These are phyloP conservation scores for Lagodon rhomboides DNA, from an alignment of 2,797 vertebrate species.

Conservation along the genomic window DNA sequence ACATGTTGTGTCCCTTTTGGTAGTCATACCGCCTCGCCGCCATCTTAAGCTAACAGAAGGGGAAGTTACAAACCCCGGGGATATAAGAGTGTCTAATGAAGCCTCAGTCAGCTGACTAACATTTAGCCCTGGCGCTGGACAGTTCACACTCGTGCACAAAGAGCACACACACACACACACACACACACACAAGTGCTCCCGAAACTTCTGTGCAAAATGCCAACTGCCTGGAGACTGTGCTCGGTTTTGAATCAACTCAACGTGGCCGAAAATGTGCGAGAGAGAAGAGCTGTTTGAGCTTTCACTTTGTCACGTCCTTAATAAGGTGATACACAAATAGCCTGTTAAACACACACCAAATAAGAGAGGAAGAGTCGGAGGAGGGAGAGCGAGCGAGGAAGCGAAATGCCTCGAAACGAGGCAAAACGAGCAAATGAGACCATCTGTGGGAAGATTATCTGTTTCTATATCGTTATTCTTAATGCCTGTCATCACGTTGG, in stretches of 20 bases:
- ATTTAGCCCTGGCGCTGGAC: constrained; percentile 44
- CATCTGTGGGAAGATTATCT: no score
- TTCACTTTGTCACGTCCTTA: constrained; percentile 6
- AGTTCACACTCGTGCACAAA: constrained; percentile 31
- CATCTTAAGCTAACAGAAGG: constrained; percentile 61
- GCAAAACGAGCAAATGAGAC: no score
- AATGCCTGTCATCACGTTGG: no score
- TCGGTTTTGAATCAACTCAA: constrained; percentile 29
- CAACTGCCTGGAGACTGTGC: constrained; percentile 10
- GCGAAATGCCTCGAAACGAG: background rate
- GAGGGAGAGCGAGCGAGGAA: background rate
- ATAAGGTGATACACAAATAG: constrained; percentile 14
- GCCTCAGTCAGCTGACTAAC: constrained; percentile 53
- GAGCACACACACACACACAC: constrained; percentile 6
- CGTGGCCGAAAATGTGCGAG: constrained; percentile 15
- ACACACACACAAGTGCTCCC: constrained; percentile 20
- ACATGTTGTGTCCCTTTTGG: constrained; percentile 31
- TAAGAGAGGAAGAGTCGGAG: background rate
- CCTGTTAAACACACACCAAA: background rate
- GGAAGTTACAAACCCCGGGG: constrained; percentile 40
- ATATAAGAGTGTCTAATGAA: constrained; percentile 48
- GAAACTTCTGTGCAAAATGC: constrained; percentile 33
- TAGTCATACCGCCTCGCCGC: constrained; percentile 29
- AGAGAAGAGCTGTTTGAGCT: constrained; percentile 6
- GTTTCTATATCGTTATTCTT: no score